Evolutionary conservation across 2,888 invertebrate species (phyloP), one percentile per base, ranked within the genome.

Genomic region (Timema podura): DNA sequence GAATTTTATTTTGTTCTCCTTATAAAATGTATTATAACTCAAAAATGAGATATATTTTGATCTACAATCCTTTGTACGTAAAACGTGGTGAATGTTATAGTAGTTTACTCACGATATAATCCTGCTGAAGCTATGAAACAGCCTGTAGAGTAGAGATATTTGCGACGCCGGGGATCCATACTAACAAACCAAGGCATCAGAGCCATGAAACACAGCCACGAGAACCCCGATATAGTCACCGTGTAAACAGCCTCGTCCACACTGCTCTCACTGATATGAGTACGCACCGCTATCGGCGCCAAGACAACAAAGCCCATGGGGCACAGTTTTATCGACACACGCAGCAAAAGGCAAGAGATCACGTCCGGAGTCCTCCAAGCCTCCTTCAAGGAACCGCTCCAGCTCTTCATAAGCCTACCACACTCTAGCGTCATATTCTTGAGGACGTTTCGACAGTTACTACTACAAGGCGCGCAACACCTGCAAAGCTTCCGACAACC

Each of bases 201-300:
- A 45, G 45, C 61, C 11, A 61, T 30, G 61, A 61, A 61, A 45
- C 61, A 61, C 11, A 61, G 61, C 61, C 61, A 61, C 7, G 61
- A 61, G 44, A 61, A 61, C 44, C 61, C 61, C 44, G 61, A 61
- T 30, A 61, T 61, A 45, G 61, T 61, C 44, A 61, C 16, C 44
- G 61, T 61, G 61, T 45, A 45, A 30, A 61, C 45, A 13, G 61
- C 61, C 61, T 61, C 61, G 61, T 61, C 61, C 16, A 61, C 44
- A 5, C 44, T 61, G 9, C 61, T 61, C 61, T 61, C 61, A 45
- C 61, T 61, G 30, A 61, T 61, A 45, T 61, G 61, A 3, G 61
- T 61, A 13, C 61, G 61, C 61, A 61, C 61, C 44, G 61, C 61
- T 10, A 61, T 13, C 10, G 61, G 61, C 7, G 61, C 61, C 11